Base-by-base conservation (phyloP, 2,113 vertebrate genomes). In the Athene noctua region DNA sequence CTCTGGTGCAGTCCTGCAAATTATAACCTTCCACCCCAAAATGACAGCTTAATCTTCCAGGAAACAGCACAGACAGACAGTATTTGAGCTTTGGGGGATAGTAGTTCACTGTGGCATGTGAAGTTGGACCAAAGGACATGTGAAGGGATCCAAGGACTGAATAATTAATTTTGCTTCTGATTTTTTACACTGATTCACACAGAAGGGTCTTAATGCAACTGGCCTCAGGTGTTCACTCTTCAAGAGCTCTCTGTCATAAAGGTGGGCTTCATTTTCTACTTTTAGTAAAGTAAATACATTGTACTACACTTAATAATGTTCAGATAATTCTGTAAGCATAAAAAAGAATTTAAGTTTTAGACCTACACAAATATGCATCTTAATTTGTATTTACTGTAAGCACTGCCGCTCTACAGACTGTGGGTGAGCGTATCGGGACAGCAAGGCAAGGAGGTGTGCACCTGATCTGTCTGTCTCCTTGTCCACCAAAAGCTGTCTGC, bases 21-120 rank as follows among this genome's bases (percentile, higher is more conserved):
- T 89, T 57, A 87, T 40, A 96, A 66, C n/a, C 44, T 92, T 79
- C 44, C 29, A 67, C 26, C 47, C 57, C 42, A 4, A 96, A 93
- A 94, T 47, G 91, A 87, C 79, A 91, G 18, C 84, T 92, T 92
- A 88, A 94, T 94, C 80, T 94, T 85, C 40, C 92, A 96, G 70
- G 83, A 92, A 95, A 59, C 62, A 73, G 51, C 57, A 27, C 18
- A 90, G 91, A 92, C 90, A 94, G 92, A 81, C 30, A 68, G 42
- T 21, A 42, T 86, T 68, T 83, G 59, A 94, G 81, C 74, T 88
- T 83, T 82, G 59, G 29, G 61, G 49, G 36, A 86, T 3, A 71
- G 55, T 1, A 79, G 57, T 27, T 93, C 49, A 5, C 77, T 81
- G 44, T 49, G 49, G 72, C 83, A 87, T 36, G 44, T 65, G 84